These are phyloP conservation scores for Onchidella celtica DNA, from an alignment of 2,888 invertebrate species.

Conservation along the genomic window DNA sequence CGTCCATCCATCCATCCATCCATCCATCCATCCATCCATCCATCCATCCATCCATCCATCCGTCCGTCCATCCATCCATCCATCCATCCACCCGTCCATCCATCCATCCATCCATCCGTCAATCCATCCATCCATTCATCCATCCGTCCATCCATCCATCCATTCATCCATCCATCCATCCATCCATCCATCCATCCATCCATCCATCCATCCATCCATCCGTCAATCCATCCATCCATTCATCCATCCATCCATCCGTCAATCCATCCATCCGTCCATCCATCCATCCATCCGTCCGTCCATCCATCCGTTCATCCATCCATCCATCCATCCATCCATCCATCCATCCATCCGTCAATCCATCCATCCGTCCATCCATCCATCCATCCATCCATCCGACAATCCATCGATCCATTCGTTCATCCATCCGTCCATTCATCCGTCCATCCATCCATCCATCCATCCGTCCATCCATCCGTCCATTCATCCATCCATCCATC, in stretches of 20 bases:
- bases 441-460: too few species aligned
- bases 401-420: too few species aligned
- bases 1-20: not conserved
- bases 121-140: not conserved
- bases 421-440: too few species aligned
- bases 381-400: too few species aligned
- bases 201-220: not conserved
- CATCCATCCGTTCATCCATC: too few species aligned
- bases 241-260: not conserved
- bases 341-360: too few species aligned
- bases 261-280: not conserved
- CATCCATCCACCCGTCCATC: not conserved
- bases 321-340: too few species aligned
- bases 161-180: too few species aligned
- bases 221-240: not conserved
- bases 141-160: not conserved
- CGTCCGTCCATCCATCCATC: not conserved
- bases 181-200: not conserved
- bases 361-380: too few species aligned
- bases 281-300: too few species aligned
- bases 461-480: too few species aligned
- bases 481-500: too few species aligned
- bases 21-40: not conserved
- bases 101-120: not conserved
- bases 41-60: not conserved